phyloP scores from a whole-genome alignment of 2,797 vertebrate species.

The Threskiornis aethiopicus region DNA sequence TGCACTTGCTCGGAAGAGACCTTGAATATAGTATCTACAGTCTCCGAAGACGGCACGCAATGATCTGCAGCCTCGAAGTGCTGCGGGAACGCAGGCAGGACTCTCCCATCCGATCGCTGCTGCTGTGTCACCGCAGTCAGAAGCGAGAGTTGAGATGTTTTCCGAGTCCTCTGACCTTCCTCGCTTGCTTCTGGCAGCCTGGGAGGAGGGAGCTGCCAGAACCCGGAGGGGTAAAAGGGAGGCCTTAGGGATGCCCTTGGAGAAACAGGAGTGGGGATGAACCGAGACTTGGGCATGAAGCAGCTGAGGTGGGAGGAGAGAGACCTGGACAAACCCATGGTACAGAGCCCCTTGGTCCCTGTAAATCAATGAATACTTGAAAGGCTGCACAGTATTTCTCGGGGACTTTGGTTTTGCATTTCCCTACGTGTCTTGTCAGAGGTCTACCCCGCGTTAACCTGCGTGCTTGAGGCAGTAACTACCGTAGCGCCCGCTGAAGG shows the following conservation, averaged over 20 bases:
- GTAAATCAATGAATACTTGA: no score
- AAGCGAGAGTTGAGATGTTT: background rate
- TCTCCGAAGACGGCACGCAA: rapidly evolving
- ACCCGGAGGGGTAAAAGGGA: background rate
- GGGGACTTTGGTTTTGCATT: background rate
- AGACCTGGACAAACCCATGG: background rate
- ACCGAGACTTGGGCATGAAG: background rate
- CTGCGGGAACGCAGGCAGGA: background rate
- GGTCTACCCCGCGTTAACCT: background rate
- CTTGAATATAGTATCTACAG: no score
- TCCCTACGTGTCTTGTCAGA: background rate
- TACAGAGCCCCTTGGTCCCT: background rate
- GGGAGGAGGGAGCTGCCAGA: background rate
- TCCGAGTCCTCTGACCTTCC: background rate
- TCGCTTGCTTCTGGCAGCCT: background rate
- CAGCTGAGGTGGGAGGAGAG: background rate
- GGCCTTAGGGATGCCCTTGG: background rate
- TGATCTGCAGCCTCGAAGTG: background rate
- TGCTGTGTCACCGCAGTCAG: background rate
- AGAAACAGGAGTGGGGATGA: background rate
- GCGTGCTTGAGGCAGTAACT: background rate
- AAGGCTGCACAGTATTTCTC: background rate
- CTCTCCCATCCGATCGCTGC: rapidly evolving
- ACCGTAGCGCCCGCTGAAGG: rapidly evolving
- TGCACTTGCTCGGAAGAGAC: background rate